Conservation (phyloP, 2,888 invertebrate species). For the Epirrhoe alternata region DNA sequence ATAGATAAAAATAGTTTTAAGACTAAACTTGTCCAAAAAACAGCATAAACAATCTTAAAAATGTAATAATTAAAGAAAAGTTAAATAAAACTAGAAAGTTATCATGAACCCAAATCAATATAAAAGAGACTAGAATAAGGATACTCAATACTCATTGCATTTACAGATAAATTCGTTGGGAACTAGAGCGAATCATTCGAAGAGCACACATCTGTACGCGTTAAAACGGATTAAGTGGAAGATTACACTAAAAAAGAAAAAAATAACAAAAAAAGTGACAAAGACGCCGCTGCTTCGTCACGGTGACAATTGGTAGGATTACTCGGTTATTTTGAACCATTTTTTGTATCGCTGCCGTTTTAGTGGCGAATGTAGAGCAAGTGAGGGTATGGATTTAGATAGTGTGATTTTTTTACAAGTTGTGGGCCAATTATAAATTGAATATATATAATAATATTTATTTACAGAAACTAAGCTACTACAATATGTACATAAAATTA, state of each 20-base stretch:
- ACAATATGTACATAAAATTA: too few species aligned
- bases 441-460: too few species aligned
- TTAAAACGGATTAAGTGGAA: slow-evolving; percentile 82
- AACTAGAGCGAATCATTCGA: slow-evolving; percentile 55
- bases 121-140: slow-evolving; percentile 20
- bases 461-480: too few species aligned
- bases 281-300: slow-evolving; percentile 79
- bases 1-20: too few species aligned
- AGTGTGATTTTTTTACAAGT: neutral
- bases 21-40: too few species aligned
- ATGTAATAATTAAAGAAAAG: too few species aligned
- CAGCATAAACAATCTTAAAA: too few species aligned
- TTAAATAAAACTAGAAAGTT: too few species aligned
- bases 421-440: neutral
- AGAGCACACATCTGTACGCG: slow-evolving; percentile 77
- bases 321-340: slow-evolving; percentile 68
- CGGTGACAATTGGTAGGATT: slow-evolving; percentile 81
- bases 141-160: slow-evolving; percentile 16
- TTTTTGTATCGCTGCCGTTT: slow-evolving; percentile 65
- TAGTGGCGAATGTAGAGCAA: slow-evolving; percentile 56
- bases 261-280: slow-evolving; percentile 67
- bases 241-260: slow-evolving; percentile 70
- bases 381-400: slow-evolving; percentile 36
- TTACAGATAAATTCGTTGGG: slow-evolving; percentile 53
- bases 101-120: too few species aligned